Conservation (phyloP, 1,140 invertebrate species). For the Sitophilus oryzae region DNA sequence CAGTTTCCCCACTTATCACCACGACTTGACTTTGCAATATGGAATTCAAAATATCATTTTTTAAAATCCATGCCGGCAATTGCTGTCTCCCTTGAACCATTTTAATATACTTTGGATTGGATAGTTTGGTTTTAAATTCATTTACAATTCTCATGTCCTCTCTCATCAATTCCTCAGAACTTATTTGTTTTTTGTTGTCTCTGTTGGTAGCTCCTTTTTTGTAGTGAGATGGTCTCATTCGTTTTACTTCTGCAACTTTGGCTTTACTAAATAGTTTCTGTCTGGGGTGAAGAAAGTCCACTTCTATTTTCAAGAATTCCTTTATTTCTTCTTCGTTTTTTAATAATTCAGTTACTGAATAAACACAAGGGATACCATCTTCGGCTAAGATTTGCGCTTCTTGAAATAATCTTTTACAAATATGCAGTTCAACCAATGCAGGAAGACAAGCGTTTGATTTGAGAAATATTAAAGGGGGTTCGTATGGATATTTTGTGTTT, state of each 20-base stretch:
- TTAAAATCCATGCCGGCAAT: constrained; percentile 63
- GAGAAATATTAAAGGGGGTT: constrained; percentile 62
- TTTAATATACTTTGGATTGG: constrained; percentile 55
- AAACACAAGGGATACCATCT: constrained; percentile 62
- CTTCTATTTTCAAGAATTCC: constrained; percentile 51
- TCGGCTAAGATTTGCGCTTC: constrained; percentile 58
- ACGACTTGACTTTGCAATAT: constrained; percentile 62
- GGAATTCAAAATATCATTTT: constrained; percentile 57
- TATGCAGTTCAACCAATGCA: constrained; percentile 54
- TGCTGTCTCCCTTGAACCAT: constrained; percentile 56
- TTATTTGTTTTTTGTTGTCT: constrained; percentile 47
- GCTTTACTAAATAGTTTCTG: constrained; percentile 35
- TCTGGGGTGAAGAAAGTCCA: constrained; percentile 50
- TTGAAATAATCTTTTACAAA: constrained; percentile 56
- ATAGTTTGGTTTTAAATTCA: constrained; percentile 53
- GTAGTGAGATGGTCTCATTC: constrained; percentile 51
- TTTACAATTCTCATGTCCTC: constrained; percentile 57
- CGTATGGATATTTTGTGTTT: constrained; percentile 63
- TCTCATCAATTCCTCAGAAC: constrained; percentile 49
- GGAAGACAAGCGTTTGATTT: constrained; percentile 56
- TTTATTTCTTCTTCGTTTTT: constrained; percentile 62
- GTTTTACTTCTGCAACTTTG: constrained; percentile 37
- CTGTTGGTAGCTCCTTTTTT: constrained; percentile 51
- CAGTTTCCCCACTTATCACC: constrained; percentile 79
- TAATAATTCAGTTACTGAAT: constrained; percentile 61